phyloP scores from a whole-genome alignment of 2,888 invertebrate species.

The Dryadula phaetusa region DNA sequence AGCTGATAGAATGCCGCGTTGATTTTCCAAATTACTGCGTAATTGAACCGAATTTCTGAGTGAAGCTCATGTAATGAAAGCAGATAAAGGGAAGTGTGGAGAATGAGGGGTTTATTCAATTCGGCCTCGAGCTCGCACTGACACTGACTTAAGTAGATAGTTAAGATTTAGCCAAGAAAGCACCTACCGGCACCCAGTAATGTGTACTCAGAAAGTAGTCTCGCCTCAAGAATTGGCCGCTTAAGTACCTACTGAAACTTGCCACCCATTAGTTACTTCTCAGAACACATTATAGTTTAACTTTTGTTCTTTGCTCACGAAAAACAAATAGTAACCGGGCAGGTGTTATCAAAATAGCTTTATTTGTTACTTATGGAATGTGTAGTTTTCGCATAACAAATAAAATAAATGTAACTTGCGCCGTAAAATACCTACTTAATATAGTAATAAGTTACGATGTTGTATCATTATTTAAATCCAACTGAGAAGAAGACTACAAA shows the following conservation, averaged over 20 bases:
- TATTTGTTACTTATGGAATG: conserved; percentile 41
- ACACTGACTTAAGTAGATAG: conserved; percentile 79
- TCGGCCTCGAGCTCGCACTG: conserved; percentile 68
- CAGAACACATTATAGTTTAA: conserved; percentile 77
- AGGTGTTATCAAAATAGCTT: conserved; percentile 49
- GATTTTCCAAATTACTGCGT: conserved; percentile 76
- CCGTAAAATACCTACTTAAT: background rate
- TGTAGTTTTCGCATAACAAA: conserved; percentile 31
- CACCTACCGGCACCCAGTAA: conserved; percentile 70
- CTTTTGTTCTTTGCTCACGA: conserved; percentile 69
- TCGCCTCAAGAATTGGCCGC: conserved; percentile 74
- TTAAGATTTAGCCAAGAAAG: conserved; percentile 76
- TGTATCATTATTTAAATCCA: background rate
- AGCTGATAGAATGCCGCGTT: conserved; percentile 77
- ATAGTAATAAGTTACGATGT: background rate
- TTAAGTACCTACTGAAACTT: conserved; percentile 79
- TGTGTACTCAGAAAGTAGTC: conserved; percentile 80
- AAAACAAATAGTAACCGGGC: conserved; percentile 56
- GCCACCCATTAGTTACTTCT: conserved; percentile 78
- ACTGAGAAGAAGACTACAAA: background rate
- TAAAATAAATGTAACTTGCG: conserved; percentile 7
- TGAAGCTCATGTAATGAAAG: conserved; percentile 79
- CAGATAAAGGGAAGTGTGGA: conserved; percentile 70
- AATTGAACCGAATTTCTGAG: conserved; percentile 78
- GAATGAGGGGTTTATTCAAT: conserved; percentile 73